A percentile compares a stretch with the other conserved stretches of the same genome.
These are phyloP conservation scores for Brachypalpus laphriformis DNA, from an alignment of 2,888 invertebrate species.

Conservation along the genomic window DNA sequence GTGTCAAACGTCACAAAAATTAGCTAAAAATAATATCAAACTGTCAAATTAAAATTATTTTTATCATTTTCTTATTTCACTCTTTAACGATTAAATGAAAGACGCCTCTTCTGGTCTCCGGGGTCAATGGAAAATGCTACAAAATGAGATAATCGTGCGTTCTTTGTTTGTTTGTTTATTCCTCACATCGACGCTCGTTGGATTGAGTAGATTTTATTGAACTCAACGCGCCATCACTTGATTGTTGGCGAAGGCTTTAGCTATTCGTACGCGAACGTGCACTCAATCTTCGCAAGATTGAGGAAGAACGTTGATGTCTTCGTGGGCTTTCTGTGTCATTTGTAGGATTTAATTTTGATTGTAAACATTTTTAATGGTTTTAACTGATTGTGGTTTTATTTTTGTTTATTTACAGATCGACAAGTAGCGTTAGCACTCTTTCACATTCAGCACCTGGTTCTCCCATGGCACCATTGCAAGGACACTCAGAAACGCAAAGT, in stretches of 20 bases:
- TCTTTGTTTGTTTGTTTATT: constrained; percentile 52
- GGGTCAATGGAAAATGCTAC: constrained; percentile 55
- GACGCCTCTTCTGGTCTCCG: background rate
- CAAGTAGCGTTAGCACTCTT: constrained; percentile 80
- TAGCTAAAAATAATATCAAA: constrained; percentile 27
- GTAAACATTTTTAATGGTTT: background rate
- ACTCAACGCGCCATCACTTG: constrained; percentile 10
- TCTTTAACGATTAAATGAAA: background rate
- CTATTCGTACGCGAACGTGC: background rate
- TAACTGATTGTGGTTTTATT: background rate
- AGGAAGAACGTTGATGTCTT: constrained; percentile 10
- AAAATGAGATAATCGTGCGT: constrained; percentile 42
- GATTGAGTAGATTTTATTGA: constrained; percentile 28
- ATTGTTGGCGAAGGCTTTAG: background rate
- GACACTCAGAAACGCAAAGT: constrained; percentile 78
- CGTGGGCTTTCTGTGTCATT: constrained; percentile 3
- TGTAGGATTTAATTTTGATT: background rate
- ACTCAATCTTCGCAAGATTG: constrained; percentile 26
- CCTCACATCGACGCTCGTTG: constrained; percentile 16
- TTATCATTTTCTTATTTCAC: background rate
- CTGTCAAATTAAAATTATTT: background rate
- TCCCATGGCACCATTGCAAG: constrained; percentile 82
- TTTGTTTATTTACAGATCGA: constrained; percentile 78
- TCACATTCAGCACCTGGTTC: constrained; percentile 78
- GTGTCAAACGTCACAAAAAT: background rate